Evolutionary conservation across 2,113 vertebrate genomes (phyloP), one percentile per base, ranked within the genome.

Genomic region (Tupaia tana): DNA sequence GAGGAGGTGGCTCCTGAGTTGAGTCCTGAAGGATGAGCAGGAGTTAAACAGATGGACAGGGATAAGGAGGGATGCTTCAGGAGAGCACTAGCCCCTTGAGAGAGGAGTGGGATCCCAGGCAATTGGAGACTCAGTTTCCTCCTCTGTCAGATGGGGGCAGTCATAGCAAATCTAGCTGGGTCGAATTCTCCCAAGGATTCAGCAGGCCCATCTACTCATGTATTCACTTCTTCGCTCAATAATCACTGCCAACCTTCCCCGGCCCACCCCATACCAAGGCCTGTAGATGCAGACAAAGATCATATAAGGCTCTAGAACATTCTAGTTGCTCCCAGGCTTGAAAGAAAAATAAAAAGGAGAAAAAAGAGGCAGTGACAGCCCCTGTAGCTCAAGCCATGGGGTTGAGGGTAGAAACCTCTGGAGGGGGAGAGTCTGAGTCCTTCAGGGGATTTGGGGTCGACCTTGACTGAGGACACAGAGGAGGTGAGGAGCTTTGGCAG

Each of bases 161-260:
- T 31, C 34, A 0, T 1, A 63, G 43, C 8, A 2, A 0, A 6
- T 22, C 79, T 2, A 0, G 0, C 66, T 7, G 0, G 71, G 31
- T 19, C 3, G 9, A 6, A 13, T 19, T 15, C 13, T 0, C 2
- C 2, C 9, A 0, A 9, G 9, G 54, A 19, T 13, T 10, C n/a
- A 0, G 12, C 5, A 27, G 18, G n/a, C 54, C 6, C 2, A 0
- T 12, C 2, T 9, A 7, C 34, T 29, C 4, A 0, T 12, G n/a
- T 2, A 9, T 2, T 9, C 10, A 14, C 10, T 20, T 34, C 18
- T 73, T n/a, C 1, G 0, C 9, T 11, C 15, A 29, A 19, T 14
- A 11, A 2, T 15, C 4, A 0, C 58, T 6, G 2, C 43, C 94
- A 4, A 0, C 2, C 58, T 63, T 56, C 75, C 24, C n/a, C 6